These are phyloP conservation scores for Campoplex nolae DNA, from an alignment of 2,888 invertebrate species.

Conservation along the genomic window DNA sequence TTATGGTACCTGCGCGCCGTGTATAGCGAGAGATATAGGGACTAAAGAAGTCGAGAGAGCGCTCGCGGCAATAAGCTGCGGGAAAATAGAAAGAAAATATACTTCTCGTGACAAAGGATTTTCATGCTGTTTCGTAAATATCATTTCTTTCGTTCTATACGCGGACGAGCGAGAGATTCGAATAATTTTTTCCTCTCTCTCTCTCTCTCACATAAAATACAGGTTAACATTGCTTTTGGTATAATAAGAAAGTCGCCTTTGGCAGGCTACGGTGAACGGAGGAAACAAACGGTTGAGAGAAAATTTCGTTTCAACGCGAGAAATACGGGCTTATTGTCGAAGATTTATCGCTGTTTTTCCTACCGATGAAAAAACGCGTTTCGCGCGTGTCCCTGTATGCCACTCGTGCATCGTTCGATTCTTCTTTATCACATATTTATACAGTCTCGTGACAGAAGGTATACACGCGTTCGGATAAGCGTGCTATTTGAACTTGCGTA, in stretches of 20 bases:
- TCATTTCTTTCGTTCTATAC: neutral
- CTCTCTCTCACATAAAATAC: neutral
- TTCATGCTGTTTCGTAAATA: neutral
- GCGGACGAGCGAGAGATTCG: neutral
- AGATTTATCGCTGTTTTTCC: neutral
- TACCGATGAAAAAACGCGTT: neutral
- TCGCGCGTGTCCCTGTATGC: neutral
- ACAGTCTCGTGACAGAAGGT: too few species aligned
- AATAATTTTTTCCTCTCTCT: neutral
- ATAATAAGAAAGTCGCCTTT: neutral
- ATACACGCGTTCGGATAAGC: neutral
- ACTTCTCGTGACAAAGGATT: neutral
- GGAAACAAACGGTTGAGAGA: neutral
- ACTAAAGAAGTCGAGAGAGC: neutral
- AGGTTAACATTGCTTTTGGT: neutral
- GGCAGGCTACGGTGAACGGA: neutral
- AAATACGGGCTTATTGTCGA: neutral
- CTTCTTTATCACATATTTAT: neutral
- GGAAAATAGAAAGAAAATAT: slow-evolving; percentile 7
- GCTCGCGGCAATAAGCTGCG: neutral
- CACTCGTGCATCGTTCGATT: neutral
- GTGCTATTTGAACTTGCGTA: neutral
- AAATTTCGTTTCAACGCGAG: too few species aligned
- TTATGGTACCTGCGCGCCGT: neutral
- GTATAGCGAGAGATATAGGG: neutral